These are phyloP conservation scores for Apomyelois bistriatella DNA, from an alignment of 2,888 invertebrate species.

Conservation along the genomic window DNA sequence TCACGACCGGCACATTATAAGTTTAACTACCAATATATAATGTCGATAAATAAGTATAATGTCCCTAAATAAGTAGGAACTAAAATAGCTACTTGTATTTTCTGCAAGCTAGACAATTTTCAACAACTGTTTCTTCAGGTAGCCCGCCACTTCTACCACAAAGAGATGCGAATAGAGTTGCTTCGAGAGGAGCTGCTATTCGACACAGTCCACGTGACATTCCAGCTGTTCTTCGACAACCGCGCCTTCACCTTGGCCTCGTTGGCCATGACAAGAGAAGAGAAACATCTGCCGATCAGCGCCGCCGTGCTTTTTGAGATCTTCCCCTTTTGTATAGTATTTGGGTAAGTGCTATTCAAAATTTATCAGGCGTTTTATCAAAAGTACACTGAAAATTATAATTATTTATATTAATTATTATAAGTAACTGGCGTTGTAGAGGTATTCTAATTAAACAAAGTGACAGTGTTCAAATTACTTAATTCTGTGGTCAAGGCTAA, in stretches of 20 bases:
- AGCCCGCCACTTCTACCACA: constrained; percentile 95
- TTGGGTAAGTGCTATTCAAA: constrained; percentile 83
- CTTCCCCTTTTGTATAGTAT: constrained; percentile 98
- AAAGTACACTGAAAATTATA: too few relatives aligned
- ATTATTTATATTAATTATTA: too few relatives aligned
- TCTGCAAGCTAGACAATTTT: background rate
- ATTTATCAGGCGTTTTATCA: background rate
- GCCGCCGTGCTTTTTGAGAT: constrained; percentile 96
- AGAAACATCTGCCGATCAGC: constrained; percentile 92
- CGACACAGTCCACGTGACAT: constrained; percentile 95
- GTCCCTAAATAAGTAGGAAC: too few relatives aligned
- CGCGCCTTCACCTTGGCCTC: constrained; percentile 92
- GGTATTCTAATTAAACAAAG: too few relatives aligned
- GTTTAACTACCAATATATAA: too few relatives aligned
- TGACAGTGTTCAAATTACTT: too few relatives aligned
- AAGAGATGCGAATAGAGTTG: constrained; percentile 95
- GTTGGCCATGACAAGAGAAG: constrained; percentile 91
- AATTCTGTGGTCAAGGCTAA: too few relatives aligned
- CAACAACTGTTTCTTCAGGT: constrained; percentile 76
- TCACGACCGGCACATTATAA: too few relatives aligned
- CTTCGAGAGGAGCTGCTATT: constrained; percentile 92
- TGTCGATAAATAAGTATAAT: too few relatives aligned
- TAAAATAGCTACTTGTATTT: too few relatives aligned
- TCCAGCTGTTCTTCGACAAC: constrained; percentile 96
- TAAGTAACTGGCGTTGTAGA: too few relatives aligned